These are phyloP conservation scores for Acrobasis suavella DNA, from an alignment of 2,888 invertebrate species.

Conservation along the genomic window DNA sequence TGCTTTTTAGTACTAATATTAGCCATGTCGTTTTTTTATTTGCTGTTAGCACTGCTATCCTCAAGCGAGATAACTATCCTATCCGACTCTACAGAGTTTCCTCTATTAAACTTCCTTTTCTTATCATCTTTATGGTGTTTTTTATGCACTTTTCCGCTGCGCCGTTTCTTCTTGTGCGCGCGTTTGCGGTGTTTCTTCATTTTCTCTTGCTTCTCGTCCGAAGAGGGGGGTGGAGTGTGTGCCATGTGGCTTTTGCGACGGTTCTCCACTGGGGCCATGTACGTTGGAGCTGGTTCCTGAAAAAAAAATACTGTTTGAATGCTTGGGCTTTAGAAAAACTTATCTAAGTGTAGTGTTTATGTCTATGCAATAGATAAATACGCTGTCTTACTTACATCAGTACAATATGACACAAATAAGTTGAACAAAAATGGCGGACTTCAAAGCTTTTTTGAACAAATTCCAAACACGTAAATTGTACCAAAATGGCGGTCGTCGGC, in stretches of 20 bases:
- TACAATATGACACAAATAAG: no score
- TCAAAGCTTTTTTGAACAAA: no score
- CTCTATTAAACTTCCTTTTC: constrained; percentile 48
- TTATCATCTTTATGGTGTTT: constrained; percentile 57
- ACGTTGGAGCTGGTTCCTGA: constrained; percentile 59
- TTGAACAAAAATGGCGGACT: no score
- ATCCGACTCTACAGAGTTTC: constrained; percentile 54
- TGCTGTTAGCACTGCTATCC: constrained; percentile 48
- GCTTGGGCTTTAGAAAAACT: no score
- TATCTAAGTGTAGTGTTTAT: no score
- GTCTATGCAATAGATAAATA: no score
- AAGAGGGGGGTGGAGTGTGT: constrained; percentile 32
- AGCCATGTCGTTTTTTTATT: constrained; percentile 12
- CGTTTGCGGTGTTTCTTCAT: constrained; percentile 52
- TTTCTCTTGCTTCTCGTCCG: constrained; percentile 26
- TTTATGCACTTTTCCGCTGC: constrained; percentile 47
- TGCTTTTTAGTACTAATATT: no score
- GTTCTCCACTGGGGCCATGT: constrained; percentile 67
- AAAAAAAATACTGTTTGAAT: no score
- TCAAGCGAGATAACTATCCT: constrained; percentile 58
- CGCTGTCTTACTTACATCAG: no score
- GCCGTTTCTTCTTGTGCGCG: constrained; percentile 54
- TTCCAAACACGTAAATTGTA: no score
- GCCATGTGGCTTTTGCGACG: constrained; percentile 38
- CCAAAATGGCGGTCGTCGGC: no score